A percentile compares a stretch with the other conserved stretches of the same genome.
Conservation (phyloP, 2,888 invertebrate genomes). For the Aplocera efformata region DNA sequence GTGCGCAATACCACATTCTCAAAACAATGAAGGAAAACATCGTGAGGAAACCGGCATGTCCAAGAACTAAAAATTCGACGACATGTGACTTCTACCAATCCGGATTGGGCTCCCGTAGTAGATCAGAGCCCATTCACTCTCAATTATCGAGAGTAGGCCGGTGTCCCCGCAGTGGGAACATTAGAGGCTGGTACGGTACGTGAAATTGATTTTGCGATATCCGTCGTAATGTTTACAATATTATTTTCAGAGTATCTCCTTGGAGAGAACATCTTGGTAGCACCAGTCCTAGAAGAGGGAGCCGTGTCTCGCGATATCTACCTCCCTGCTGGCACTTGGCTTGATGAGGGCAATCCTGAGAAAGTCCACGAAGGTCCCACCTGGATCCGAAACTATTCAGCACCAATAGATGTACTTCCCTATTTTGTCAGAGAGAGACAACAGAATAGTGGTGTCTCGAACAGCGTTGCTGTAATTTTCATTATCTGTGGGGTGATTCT, state of each 20-base stretch:
- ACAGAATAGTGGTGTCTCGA: constrained; percentile 29
- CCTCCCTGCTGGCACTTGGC: constrained; percentile 88
- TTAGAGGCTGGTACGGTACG: no score
- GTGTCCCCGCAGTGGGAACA: no score
- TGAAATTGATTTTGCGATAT: no score
- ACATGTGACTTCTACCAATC: no score
- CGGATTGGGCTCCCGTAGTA: no score
- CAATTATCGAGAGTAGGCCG: no score
- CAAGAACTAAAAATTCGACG: no score
- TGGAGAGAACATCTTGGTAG: constrained; percentile 88
- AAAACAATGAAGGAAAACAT: no score
- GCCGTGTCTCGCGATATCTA: constrained; percentile 84
- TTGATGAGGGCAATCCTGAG: constrained; percentile 77
- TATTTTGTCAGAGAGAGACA: constrained; percentile 77
- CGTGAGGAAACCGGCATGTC: no score
- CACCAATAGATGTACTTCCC: constrained; percentile 84
- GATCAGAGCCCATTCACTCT: no score
- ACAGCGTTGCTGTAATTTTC: constrained; percentile 33
- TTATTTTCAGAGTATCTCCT: constrained; percentile 86
- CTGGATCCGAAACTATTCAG: constrained; percentile 83
- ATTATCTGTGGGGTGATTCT: constrained; percentile 40
- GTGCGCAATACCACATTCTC: no score
- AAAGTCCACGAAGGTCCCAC: constrained; percentile 76
- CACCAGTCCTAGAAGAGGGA: constrained; percentile 85
- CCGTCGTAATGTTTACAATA: no score